Conservation (phyloP, 2,113 vertebrate species). For the rat (Rattus norvegicus) region DNA sequence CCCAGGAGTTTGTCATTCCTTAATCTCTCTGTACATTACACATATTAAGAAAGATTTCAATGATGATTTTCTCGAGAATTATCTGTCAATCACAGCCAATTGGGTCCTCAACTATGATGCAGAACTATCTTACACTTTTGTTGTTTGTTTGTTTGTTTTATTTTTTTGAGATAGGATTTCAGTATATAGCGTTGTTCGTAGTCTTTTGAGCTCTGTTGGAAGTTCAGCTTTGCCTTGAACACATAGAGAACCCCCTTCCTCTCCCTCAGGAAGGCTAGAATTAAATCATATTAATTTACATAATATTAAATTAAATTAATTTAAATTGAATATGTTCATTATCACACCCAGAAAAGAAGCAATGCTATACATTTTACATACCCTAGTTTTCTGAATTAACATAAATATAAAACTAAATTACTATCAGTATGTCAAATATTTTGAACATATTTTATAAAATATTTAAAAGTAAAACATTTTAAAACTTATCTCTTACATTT, state of each 20-base stretch:
- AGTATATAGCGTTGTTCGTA: not conserved
- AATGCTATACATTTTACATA: not conserved
- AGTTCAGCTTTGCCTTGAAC: not conserved
- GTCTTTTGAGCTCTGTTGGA: not conserved
- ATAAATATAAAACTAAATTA: not conserved
- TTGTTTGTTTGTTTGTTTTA: not conserved
- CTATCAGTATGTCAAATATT: not conserved
- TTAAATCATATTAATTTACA: too few species aligned
- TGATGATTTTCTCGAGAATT: not conserved
- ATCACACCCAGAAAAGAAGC: not conserved
- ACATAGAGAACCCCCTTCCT: fast-evolving
- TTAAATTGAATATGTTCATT: not conserved
- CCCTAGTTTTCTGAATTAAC: not conserved
- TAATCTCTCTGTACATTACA: not conserved
- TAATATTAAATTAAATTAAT: too few species aligned
- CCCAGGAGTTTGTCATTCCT: not conserved
- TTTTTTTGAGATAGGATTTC: not conserved
- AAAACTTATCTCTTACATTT: not conserved
- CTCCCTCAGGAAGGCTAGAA: too few species aligned
- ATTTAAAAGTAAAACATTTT: not conserved
- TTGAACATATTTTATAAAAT: not conserved
- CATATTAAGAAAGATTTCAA: not conserved
- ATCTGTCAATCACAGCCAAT: not conserved
- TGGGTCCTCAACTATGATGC: not conserved
- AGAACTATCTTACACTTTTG: not conserved